Evolutionary conservation across 2,888 invertebrate species (phyloP).

Genomic region (Selenia dentaria): DNA sequence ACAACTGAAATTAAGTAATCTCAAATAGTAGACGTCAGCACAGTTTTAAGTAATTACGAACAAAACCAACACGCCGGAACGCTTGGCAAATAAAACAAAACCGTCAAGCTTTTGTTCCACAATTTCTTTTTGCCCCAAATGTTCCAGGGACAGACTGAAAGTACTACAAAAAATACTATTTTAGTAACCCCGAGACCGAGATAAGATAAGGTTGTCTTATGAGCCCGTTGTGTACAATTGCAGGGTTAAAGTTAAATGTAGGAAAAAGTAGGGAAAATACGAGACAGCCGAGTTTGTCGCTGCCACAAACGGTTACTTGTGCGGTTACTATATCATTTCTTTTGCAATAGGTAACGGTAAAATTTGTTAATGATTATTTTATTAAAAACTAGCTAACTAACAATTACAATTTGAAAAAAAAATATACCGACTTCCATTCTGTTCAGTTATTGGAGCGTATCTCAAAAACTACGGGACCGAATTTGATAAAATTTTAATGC

Average conservation of each 20-base stretch:
- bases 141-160: neutral
- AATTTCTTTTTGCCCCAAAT: constrained; percentile 28
- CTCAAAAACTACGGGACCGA: too few relatives aligned
- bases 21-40: constrained; percentile 1
- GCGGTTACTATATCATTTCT: too few relatives aligned
- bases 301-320: too few relatives aligned
- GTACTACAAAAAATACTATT: constrained; percentile 11
- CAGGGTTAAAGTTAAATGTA: constrained; percentile 2
- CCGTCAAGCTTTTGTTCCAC: constrained; percentile 35
- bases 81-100: constrained; percentile 36
- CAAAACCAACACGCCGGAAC: constrained; percentile 38
- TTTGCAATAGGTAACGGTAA: too few relatives aligned
- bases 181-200: constrained; percentile 9
- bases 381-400: too few relatives aligned
- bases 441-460: too few relatives aligned
- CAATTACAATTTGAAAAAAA: too few relatives aligned
- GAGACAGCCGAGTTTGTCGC: neutral
- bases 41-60: constrained; percentile 45
- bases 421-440: too few relatives aligned
- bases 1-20: neutral
- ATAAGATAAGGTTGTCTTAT: constrained; percentile 13
- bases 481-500: too few relatives aligned
- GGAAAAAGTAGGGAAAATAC: neutral
- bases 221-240: constrained; percentile 11
- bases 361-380: too few relatives aligned